Conservation (phyloP, 2,888 invertebrate genomes). For the Amiota mariae region DNA sequence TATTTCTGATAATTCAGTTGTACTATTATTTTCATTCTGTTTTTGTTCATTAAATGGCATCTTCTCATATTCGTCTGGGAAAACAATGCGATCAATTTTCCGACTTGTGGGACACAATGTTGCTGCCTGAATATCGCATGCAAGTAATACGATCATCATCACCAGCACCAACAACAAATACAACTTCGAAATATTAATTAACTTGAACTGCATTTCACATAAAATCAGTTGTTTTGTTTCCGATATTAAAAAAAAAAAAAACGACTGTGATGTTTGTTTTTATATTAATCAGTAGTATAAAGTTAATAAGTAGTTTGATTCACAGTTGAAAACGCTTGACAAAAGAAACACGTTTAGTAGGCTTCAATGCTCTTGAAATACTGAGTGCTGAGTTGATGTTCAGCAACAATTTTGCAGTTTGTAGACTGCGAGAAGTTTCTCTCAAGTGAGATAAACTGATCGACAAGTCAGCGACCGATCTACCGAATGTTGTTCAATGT, state of each 20-base stretch:
- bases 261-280: too few species aligned
- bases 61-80: slow-evolving; percentile 32
- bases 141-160: slow-evolving; percentile 4
- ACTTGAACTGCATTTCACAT: slow-evolving; percentile 11
- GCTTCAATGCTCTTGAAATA: slow-evolving; percentile 16
- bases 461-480: too few species aligned
- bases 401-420: too few species aligned
- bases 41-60: too few species aligned
- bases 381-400: background rate
- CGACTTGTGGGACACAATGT: slow-evolving; percentile 6
- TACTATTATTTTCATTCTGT: too few species aligned
- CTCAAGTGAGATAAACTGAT: too few species aligned
- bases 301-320: background rate
- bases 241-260: too few species aligned
- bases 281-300: too few species aligned
- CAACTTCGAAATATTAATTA: slow-evolving; percentile 14
- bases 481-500: too few species aligned
- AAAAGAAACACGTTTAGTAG: slow-evolving; percentile 22
- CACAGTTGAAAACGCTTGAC: too few species aligned
- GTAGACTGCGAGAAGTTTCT: too few species aligned
- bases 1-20: too few species aligned
- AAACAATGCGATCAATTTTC: slow-evolving; percentile 32
- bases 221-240: slow-evolving; percentile 2
- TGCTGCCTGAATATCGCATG: slow-evolving; percentile 23
- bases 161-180: slow-evolving; percentile 1